Evolutionary conservation across 2,797 vertebrate species (phyloP).

Genomic region (Microctenopoma lineatum): DNA sequence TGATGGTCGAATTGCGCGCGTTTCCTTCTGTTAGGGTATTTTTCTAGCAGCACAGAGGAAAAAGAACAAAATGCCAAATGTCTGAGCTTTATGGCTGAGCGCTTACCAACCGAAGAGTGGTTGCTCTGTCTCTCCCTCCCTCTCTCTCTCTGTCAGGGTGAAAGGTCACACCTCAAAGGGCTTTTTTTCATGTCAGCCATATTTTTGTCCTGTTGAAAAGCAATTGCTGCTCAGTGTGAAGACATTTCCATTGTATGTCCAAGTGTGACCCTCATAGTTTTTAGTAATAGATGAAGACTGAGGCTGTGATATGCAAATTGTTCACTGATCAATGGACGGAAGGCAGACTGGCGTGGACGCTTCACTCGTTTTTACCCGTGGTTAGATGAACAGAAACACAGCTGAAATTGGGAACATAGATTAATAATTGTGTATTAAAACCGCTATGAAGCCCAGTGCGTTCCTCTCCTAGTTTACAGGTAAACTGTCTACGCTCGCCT

Average conservation of each 20-base stretch:
- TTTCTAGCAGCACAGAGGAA: slow-evolving; percentile 25
- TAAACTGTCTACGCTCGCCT: too few species aligned
- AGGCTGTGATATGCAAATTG: too few species aligned
- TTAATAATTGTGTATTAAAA: too few species aligned
- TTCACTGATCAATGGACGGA: too few species aligned
- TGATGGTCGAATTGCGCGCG: background rate
- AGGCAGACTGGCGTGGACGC: too few species aligned
- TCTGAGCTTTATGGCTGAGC: slow-evolving; percentile 65
- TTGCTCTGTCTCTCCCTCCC: slow-evolving; percentile 19
- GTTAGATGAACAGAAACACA: too few species aligned
- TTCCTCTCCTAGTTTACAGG: too few species aligned
- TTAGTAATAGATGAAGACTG: too few species aligned
- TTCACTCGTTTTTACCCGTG: too few species aligned
- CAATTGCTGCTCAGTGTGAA: slow-evolving; percentile 56
- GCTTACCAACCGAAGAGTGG: slow-evolving; percentile 55
- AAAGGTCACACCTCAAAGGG: slow-evolving; percentile 64
- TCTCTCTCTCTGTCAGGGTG: slow-evolving; percentile 37
- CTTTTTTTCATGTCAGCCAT: slow-evolving; percentile 45
- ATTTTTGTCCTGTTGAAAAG: slow-evolving; percentile 59
- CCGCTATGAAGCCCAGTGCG: too few species aligned
- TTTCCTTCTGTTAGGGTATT: slow-evolving; percentile 33
- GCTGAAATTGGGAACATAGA: too few species aligned
- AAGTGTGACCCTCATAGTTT: background rate
- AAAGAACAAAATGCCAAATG: slow-evolving; percentile 47
- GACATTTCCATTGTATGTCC: slow-evolving; percentile 43